Evolutionary conservation across 2,113 vertebrate species (phyloP).

Genomic region (Corydoras maculifer): DNA sequence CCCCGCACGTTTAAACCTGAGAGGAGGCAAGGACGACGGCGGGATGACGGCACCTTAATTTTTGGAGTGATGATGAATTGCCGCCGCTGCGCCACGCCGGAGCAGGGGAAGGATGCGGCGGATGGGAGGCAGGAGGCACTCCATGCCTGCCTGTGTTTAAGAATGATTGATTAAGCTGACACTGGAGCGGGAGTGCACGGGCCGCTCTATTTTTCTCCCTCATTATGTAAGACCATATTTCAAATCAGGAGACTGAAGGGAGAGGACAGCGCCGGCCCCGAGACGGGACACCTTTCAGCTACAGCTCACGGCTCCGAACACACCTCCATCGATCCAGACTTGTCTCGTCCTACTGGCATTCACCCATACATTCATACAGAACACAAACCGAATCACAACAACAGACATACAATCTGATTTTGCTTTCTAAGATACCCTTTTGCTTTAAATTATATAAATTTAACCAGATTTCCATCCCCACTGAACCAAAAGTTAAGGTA

Average conservation of each 20-base stretch:
- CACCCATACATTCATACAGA: not conserved
- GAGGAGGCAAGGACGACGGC: slow-evolving; percentile 59
- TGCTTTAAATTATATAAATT: too few species aligned
- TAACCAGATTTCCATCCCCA: too few species aligned
- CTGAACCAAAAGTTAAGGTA: too few species aligned
- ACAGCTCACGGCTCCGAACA: slow-evolving; percentile 49
- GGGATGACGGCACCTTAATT: slow-evolving; percentile 51
- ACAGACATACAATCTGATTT: not conserved
- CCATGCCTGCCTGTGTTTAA: slow-evolving; percentile 69
- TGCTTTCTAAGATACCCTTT: not conserved
- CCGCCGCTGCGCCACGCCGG: slow-evolving; percentile 60
- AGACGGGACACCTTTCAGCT: slow-evolving; percentile 65
- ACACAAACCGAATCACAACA: not conserved
- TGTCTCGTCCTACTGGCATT: not conserved
- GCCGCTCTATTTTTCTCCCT: slow-evolving; percentile 64
- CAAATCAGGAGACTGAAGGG: slow-evolving; percentile 64
- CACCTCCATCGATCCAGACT: slow-evolving; percentile 4
- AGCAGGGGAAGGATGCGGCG: slow-evolving; percentile 60
- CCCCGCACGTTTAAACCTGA: slow-evolving; percentile 45
- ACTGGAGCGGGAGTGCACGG: slow-evolving; percentile 66
- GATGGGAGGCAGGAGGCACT: slow-evolving; percentile 58
- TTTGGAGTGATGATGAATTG: slow-evolving; percentile 74
- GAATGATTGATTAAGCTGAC: slow-evolving; percentile 81
- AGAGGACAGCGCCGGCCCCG: slow-evolving; percentile 63
- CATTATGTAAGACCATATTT: slow-evolving; percentile 73